Conservation (phyloP, 2,888 invertebrate genomes). For the Teleiodes luculella region DNA sequence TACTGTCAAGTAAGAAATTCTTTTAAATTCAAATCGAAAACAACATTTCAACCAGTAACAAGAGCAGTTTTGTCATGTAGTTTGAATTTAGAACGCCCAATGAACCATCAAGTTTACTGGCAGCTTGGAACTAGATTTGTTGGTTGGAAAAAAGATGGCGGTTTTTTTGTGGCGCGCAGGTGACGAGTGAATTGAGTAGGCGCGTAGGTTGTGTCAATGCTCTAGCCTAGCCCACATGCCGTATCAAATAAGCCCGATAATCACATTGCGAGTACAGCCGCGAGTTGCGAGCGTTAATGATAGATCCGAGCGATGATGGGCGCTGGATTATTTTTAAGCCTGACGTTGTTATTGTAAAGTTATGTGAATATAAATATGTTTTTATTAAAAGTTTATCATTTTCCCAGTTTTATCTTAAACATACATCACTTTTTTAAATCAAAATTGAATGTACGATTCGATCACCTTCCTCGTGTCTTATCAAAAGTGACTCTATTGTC, state of each 20-base stretch:
- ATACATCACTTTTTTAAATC: no score
- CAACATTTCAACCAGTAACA: neutral
- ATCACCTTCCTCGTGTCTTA: no score
- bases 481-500: no score
- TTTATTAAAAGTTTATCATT: no score
- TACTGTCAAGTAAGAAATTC: constrained; percentile 26
- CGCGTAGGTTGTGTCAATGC: constrained; percentile 77
- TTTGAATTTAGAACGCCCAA: constrained; percentile 25
- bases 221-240: constrained; percentile 77
- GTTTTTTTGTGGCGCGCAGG: constrained; percentile 63
- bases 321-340: neutral
- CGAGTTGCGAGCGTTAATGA: constrained; percentile 29
- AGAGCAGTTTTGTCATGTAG: constrained; percentile 6
- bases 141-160: constrained; percentile 46
- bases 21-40: neutral
- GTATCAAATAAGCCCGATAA: constrained; percentile 72
- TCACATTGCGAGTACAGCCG: constrained; percentile 56
- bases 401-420: no score
- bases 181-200: constrained; percentile 60
- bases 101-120: constrained; percentile 14
- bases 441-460: no score
- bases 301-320: constrained; percentile 16
- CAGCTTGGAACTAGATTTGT: constrained; percentile 59
- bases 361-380: no score
- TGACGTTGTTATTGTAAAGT: neutral